phyloP scores from a whole-genome alignment of 2,888 invertebrate species.

The Agrenia bidenticulata region DNA sequence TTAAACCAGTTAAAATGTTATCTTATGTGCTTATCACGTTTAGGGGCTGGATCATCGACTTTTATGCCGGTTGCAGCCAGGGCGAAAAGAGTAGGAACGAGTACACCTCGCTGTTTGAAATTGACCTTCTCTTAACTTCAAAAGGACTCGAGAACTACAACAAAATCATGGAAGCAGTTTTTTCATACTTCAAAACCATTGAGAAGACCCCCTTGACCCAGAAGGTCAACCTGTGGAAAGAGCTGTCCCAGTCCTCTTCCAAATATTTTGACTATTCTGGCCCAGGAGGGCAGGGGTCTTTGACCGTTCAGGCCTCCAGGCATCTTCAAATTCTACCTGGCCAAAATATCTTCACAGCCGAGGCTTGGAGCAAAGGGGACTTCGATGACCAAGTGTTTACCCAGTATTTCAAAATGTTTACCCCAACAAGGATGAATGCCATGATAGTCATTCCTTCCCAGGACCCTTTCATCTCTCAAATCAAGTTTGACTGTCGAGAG shows the following conservation, averaged over 20 bases:
- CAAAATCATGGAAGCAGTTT: background rate
- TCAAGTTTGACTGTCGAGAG: background rate
- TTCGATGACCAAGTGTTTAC: background rate
- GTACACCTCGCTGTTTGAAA: constrained; percentile 6
- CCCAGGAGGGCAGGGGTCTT: background rate
- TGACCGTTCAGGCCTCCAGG: background rate
- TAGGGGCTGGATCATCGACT: constrained; percentile 3
- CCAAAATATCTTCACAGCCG: background rate
- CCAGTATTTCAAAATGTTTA: background rate
- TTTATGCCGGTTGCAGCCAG: background rate
- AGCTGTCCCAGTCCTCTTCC: background rate
- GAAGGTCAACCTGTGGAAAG: background rate
- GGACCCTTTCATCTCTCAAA: background rate
- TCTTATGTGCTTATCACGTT: background rate
- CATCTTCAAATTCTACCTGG: background rate
- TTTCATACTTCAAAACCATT: background rate
- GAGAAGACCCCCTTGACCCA: background rate
- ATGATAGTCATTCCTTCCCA: background rate
- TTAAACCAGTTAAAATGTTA: background rate
- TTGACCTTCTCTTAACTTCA: background rate
- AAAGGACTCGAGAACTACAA: background rate
- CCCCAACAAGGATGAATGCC: background rate
- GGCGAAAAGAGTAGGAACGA: constrained; percentile 2
- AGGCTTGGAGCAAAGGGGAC: background rate
- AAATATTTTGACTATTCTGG: background rate